A percentile compares a stretch with the other conserved stretches of the same genome.
phyloP scores from a whole-genome alignment of 1,140 invertebrate species.

The Ceratitis capitata region DNA sequence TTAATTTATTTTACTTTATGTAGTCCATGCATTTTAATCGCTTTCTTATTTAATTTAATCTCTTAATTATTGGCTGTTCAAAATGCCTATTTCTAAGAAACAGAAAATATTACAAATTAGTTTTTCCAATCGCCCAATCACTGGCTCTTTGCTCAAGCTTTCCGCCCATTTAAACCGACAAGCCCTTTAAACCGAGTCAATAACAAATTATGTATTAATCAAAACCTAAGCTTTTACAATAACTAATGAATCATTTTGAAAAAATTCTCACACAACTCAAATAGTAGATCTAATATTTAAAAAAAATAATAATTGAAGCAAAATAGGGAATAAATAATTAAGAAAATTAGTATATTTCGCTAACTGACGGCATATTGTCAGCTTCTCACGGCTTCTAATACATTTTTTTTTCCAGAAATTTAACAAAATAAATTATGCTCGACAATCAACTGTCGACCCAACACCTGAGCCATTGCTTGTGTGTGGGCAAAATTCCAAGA shows the following conservation, averaged over 20 bases:
- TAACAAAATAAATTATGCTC: neutral
- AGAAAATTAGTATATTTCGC: neutral
- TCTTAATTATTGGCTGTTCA: neutral
- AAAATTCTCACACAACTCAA: slow-evolving; percentile 6
- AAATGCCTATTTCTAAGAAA: neutral
- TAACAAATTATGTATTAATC: slow-evolving; percentile 33
- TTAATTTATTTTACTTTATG: too few species aligned
- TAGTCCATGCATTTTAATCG: neutral
- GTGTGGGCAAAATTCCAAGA: neutral
- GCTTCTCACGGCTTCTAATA: slow-evolving; percentile 2
- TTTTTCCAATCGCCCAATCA: neutral
- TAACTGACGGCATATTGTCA: slow-evolving; percentile 24
- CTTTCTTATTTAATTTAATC: neutral
- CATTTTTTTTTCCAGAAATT: neutral
- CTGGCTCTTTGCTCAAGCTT: neutral
- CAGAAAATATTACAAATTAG: neutral
- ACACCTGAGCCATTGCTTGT: neutral
- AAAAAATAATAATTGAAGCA: too few species aligned
- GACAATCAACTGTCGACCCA: neutral
- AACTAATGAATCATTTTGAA: neutral
- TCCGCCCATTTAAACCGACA: neutral
- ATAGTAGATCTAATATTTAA: too few species aligned
- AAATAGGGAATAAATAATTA: neutral
- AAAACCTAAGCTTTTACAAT: neutral
- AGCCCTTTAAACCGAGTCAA: neutral